Percentiles rank a stretch among this genome's conserved stretches.
Conservation (phyloP, 2,113 vertebrate genomes). For the Mustelus asterias region DNA sequence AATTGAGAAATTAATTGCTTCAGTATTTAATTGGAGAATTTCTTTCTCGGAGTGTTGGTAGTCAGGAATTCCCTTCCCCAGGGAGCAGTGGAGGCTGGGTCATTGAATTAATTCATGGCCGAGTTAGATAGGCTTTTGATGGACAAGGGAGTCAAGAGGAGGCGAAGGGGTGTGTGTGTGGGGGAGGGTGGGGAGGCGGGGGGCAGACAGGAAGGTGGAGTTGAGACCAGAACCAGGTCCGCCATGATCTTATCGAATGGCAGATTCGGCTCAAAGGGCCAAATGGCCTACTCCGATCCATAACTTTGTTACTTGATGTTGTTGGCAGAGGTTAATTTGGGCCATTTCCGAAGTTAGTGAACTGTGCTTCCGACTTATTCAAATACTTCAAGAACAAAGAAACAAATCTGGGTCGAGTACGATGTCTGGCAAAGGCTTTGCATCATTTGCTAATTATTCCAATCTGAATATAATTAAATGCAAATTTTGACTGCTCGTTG, state of each 20-base stretch:
- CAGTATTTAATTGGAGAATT: neutral
- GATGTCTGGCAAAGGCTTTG: neutral
- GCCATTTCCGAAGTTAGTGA: neutral
- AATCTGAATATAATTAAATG: neutral
- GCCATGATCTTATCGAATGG: too few relatives aligned
- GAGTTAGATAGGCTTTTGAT: too few relatives aligned
- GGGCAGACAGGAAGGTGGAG: too few relatives aligned
- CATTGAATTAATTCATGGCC: too few relatives aligned
- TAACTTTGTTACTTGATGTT: neutral
- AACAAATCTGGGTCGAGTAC: neutral
- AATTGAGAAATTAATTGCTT: neutral
- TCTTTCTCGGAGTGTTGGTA: too few relatives aligned
- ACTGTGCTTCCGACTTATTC: neutral
- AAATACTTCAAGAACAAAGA: neutral
- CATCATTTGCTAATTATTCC: neutral
- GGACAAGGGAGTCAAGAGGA: too few relatives aligned
- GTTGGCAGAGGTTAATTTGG: neutral
- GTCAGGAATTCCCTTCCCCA: neutral
- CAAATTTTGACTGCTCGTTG: neutral
- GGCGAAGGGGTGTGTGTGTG: too few relatives aligned
- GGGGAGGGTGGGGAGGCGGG: too few relatives aligned
- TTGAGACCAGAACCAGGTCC: too few relatives aligned
- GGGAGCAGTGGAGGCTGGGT: too few relatives aligned
- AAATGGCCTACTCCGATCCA: too few relatives aligned
- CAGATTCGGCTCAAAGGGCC: too few relatives aligned